Conservation (phyloP, 2,888 invertebrate species). For the Rhamnusium bicolor region DNA sequence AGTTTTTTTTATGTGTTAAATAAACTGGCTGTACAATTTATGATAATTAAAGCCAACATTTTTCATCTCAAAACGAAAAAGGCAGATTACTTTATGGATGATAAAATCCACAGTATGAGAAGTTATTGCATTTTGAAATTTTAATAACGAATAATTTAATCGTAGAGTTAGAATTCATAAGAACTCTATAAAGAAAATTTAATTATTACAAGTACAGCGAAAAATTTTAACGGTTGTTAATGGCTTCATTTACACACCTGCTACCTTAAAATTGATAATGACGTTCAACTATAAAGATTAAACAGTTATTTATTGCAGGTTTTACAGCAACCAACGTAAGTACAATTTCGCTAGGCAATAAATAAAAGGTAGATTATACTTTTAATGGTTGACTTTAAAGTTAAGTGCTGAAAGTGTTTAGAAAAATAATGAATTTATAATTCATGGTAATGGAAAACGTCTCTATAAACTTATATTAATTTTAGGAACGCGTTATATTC, state of each 20-base stretch:
- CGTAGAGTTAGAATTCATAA: neutral
- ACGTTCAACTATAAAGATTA: conserved; percentile 32
- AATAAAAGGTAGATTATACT: conserved; percentile 26
- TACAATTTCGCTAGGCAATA: conserved; percentile 25
- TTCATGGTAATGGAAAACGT: conserved; percentile 17
- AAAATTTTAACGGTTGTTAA: conserved; percentile 27
- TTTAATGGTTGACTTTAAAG: conserved; percentile 31
- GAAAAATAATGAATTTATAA: conserved; percentile 21
- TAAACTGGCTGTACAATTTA: no score
- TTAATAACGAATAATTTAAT: neutral
- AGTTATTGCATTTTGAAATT: neutral
- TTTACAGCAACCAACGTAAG: conserved; percentile 25
- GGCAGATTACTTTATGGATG: neutral
- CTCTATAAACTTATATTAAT: conserved; percentile 11
- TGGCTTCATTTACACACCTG: conserved; percentile 34
- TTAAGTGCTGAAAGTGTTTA: conserved; percentile 3
- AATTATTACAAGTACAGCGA: neutral
- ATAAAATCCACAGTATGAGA: neutral
- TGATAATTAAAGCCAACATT: no score
- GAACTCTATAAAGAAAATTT: conserved; percentile 7
- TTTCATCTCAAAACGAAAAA: no score
- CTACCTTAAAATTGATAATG: conserved; percentile 29
- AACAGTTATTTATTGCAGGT: conserved; percentile 24
- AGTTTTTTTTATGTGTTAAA: no score
- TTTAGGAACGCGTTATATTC: neutral